phyloP scores from a whole-genome alignment of 2,113 vertebrate genomes.

The Heliornis fulica region DNA sequence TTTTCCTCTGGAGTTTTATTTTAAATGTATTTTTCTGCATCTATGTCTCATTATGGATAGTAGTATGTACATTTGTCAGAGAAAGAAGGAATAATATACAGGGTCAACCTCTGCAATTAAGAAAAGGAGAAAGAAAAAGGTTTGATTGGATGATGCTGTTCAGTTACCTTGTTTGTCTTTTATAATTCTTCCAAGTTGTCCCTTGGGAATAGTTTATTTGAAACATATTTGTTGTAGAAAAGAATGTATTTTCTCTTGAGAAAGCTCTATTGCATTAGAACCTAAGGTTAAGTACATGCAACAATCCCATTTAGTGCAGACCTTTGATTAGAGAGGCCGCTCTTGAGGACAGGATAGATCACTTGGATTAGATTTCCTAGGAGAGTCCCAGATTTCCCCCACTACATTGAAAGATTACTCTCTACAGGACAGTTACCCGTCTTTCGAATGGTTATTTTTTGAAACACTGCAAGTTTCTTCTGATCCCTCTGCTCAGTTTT shows the following conservation, averaged over 20 bases:
- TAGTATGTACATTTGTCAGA: neutral
- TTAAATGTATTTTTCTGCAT: neutral
- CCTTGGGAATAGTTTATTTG: neutral
- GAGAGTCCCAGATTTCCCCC: neutral
- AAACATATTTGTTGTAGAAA: neutral
- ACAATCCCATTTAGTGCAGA: neutral
- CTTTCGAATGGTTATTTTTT: neutral
- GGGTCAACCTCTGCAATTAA: neutral
- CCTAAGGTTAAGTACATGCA: neutral
- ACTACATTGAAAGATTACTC: neutral
- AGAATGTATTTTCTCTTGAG: neutral
- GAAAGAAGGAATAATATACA: neutral
- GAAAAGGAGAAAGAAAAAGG: neutral
- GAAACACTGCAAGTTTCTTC: neutral
- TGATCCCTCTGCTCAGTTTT: neutral
- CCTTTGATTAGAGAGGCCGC: neutral
- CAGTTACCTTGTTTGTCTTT: neutral
- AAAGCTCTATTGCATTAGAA: neutral
- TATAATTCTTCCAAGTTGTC: neutral
- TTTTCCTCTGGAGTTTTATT: neutral
- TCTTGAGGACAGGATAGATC: neutral
- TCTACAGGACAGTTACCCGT: neutral
- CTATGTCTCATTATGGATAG: neutral
- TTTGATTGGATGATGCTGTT: neutral
- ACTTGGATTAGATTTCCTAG: neutral